Conservation (phyloP, 2,113 vertebrate species). For the Rutilus rutilus region DNA sequence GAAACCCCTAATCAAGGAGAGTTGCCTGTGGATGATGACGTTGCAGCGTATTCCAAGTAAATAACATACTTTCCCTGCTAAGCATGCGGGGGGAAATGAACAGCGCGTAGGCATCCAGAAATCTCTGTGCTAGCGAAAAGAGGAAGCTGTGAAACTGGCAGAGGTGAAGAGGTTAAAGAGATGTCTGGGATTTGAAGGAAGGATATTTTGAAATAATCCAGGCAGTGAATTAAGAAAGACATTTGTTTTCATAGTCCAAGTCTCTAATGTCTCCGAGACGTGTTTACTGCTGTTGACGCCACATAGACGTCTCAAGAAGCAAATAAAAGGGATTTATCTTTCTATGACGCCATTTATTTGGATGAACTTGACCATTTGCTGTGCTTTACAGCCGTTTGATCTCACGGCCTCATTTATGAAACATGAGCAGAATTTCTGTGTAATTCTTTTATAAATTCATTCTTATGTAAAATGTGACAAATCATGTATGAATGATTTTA, state of each 20-base stretch:
- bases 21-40: not conserved
- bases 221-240: slow-evolving; percentile 50
- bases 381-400: not conserved
- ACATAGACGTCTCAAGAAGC: not conserved
- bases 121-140: not conserved
- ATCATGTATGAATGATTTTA: not conserved
- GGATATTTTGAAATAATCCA: slow-evolving; percentile 56
- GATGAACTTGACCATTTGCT: slow-evolving; percentile 9
- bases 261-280: slow-evolving; percentile 22
- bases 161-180: slow-evolving; percentile 47
- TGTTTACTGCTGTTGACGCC: slow-evolving; percentile 10
- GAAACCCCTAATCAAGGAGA: not conserved
- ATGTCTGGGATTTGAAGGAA: slow-evolving; percentile 57
- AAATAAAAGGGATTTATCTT: not conserved
- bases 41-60: not conserved
- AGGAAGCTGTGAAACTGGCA: not conserved
- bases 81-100: not conserved
- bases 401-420: not conserved
- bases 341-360: slow-evolving; percentile 1
- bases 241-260: slow-evolving; percentile 29
- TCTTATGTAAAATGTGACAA: not conserved
- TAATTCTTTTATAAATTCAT: not conserved
- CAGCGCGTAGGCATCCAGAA: not conserved
- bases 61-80: not conserved
- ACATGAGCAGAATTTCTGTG: not conserved